phyloP scores from a whole-genome alignment of 2,113 vertebrate genomes.

The Candoia aspera region DNA sequence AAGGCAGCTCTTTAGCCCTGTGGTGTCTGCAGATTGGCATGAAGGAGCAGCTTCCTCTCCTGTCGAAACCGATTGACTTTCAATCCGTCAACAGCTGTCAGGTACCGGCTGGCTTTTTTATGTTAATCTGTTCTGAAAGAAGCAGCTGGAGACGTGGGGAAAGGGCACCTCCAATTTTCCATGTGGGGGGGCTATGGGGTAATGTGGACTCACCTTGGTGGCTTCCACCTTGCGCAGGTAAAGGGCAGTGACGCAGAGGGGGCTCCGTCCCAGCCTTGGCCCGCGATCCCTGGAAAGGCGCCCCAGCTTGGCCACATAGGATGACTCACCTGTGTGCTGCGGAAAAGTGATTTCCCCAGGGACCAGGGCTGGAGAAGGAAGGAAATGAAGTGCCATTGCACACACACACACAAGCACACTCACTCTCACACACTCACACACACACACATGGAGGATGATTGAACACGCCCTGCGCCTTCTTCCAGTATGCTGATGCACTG shows the following conservation, averaged over 20 bases:
- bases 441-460: too few relatives aligned
- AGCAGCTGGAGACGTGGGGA: neutral
- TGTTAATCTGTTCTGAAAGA: neutral
- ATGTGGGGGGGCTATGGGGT: accelerated
- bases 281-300: neutral
- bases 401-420: neutral
- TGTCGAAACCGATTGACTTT: slow-evolving; percentile 26
- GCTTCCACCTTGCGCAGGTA: neutral
- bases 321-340: neutral
- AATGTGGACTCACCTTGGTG: accelerated
- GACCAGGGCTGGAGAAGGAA: neutral
- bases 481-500: too few relatives aligned
- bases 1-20: neutral
- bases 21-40: neutral
- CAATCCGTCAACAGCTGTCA: slow-evolving; percentile 21
- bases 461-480: too few relatives aligned
- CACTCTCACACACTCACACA: too few relatives aligned
- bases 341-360: neutral
- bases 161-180: neutral
- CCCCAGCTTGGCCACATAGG: too few relatives aligned
- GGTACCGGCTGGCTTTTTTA: neutral
- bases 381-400: neutral
- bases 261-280: neutral
- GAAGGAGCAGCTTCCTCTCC: neutral
- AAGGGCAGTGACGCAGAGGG: neutral